A percentile compares a stretch with the other conserved stretches of the same genome.
phyloP scores from a whole-genome alignment of 2,888 invertebrate species.

The Ochropleura leucogaster region DNA sequence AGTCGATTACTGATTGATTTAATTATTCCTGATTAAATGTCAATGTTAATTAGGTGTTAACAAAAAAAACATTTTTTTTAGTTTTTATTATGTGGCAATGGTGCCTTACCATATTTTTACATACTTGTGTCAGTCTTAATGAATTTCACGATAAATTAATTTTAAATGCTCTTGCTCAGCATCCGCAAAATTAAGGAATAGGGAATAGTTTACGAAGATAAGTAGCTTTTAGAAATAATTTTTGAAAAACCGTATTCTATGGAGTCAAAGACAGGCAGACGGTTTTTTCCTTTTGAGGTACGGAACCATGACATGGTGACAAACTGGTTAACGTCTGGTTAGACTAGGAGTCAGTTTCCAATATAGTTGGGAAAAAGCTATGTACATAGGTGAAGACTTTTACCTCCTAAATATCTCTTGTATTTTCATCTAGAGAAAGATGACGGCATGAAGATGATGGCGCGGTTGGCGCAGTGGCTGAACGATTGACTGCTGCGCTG shows the following conservation, averaged over 20 bases:
- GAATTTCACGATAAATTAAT: not conserved
- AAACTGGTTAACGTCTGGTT: too few relatives aligned
- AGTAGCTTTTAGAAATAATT: not conserved
- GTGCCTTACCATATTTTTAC: slow-evolving; percentile 12
- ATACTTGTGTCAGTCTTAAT: not conserved
- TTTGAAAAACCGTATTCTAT: not conserved
- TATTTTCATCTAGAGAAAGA: not conserved
- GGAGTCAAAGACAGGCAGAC: too few relatives aligned
- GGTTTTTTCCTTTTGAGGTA: too few relatives aligned
- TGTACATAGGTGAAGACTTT: not conserved
- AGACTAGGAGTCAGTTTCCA: not conserved
- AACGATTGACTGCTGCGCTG: too few relatives aligned
- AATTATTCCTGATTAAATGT: slow-evolving; percentile 41
- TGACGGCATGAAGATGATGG: not conserved
- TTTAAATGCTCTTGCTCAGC: not conserved
- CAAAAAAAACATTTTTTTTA: not conserved
- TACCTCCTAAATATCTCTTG: not conserved
- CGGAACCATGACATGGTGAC: too few relatives aligned
- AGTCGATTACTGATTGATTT: slow-evolving; percentile 10
- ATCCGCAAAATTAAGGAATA: not conserved
- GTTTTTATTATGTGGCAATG: slow-evolving; percentile 14
- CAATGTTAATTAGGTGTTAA: slow-evolving; percentile 26
- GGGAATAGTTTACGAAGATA: not conserved
- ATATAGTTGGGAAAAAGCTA: not conserved
- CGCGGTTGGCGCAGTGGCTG: too few relatives aligned